A percentile compares a stretch with the other conserved stretches of the same genome.
phyloP scores from a whole-genome alignment of 1,140 invertebrate genomes.

The Drosophila punjabiensis region DNA sequence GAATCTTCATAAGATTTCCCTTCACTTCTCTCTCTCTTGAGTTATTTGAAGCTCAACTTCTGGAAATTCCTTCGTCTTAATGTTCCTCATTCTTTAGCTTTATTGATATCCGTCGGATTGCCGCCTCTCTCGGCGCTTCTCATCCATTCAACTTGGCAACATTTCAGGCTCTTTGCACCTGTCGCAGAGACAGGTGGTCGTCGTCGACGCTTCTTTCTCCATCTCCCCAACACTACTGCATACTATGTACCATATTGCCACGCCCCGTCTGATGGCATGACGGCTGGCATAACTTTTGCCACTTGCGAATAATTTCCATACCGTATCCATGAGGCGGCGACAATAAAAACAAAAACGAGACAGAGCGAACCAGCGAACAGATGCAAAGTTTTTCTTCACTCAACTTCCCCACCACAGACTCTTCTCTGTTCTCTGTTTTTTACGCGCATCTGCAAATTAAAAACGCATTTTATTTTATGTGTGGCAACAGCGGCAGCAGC shows the following conservation, averaged over 20 bases:
- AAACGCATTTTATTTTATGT: constrained; percentile 83
- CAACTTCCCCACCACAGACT: constrained; percentile 4
- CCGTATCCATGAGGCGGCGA: constrained; percentile 53
- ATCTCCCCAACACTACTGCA: constrained; percentile 2
- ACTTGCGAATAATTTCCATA: constrained; percentile 80
- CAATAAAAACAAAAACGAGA: constrained; percentile 72
- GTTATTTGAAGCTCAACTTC: constrained; percentile 2
- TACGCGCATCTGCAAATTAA: constrained; percentile 83
- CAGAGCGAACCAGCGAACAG: constrained; percentile 39
- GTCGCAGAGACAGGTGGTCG: constrained; percentile 61
- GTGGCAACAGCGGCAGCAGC: constrained; percentile 27
- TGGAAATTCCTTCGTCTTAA: constrained; percentile 17
- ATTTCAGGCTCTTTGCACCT: constrained; percentile 35
- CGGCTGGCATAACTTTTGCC: constrained; percentile 65
- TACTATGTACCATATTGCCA: constrained; percentile 33
- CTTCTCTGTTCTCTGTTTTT: constrained; percentile 35
- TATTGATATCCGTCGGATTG: constrained; percentile 31
- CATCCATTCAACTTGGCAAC: constrained; percentile 7
- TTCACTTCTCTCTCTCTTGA: neutral
- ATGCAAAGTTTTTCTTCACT: constrained; percentile 51
- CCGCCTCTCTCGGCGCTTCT: constrained; percentile 18
- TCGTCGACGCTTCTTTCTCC: no score
- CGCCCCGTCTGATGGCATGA: constrained; percentile 50
- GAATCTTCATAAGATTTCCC: no score
- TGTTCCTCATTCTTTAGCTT: constrained; percentile 32